A percentile compares a stretch with the other conserved stretches of the same genome.
Evolutionary conservation across 1,140 invertebrate species (phyloP).

Genomic region (Whitmania pigra): DNA sequence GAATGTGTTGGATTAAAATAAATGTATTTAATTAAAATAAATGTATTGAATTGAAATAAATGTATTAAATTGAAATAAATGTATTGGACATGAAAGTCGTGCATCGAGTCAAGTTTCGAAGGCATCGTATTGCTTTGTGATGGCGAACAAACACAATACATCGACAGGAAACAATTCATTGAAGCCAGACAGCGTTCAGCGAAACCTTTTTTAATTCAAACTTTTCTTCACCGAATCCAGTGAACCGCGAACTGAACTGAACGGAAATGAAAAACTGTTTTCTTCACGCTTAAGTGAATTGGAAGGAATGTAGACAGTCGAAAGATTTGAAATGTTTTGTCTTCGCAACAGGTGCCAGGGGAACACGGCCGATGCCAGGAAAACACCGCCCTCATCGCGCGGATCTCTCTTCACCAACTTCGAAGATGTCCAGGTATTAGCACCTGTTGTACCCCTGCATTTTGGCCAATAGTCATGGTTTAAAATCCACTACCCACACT

Average conservation of each 20-base stretch:
- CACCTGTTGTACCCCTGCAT: not conserved
- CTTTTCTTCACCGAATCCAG: no score
- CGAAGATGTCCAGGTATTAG: conserved; percentile 38
- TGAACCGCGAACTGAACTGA: no score
- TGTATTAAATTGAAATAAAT: no score
- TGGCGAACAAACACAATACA: no score
- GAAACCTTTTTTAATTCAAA: no score
- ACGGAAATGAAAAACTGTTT: conserved; percentile 1
- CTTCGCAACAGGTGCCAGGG: conserved; percentile 21
- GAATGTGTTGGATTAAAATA: no score
- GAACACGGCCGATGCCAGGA: conserved; percentile 24
- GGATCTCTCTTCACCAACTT: conserved; percentile 41
- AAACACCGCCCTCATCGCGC: conserved; percentile 32
- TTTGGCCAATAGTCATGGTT: not conserved
- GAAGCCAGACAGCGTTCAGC: no score
- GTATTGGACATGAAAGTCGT: not conserved
- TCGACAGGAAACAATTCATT: no score
- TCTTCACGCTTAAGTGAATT: not conserved
- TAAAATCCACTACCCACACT: not conserved
- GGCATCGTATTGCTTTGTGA: not conserved
- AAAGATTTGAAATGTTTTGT: not conserved
- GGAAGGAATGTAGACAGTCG: not conserved
- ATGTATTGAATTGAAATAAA: no score
- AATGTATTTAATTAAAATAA: no score
- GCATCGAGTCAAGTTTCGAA: not conserved